Evolutionary conservation across 2,888 invertebrate genomes (phyloP).

Genomic region (Matsumyia berberina): DNA sequence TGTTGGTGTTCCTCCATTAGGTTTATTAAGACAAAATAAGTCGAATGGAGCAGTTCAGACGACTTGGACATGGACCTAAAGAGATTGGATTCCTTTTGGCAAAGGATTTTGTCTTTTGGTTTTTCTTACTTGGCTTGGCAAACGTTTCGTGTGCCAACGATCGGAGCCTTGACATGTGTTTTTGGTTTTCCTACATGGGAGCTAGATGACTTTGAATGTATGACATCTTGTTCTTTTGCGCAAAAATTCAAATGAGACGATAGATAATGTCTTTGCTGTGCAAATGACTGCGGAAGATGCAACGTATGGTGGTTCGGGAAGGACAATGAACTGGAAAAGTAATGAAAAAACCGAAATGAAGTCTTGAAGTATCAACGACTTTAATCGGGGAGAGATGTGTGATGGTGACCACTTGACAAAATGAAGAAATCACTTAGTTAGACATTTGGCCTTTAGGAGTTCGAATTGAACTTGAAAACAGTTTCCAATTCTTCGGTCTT

Average conservation of each 20-base stretch:
- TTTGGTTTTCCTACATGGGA: slow-evolving; percentile 9
- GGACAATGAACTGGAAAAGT: too few relatives aligned
- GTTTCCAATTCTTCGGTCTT: too few relatives aligned
- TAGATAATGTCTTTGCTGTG: not conserved
- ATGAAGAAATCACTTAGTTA: too few relatives aligned
- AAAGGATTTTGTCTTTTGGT: slow-evolving; percentile 13
- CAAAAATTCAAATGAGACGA: slow-evolving; percentile 26
- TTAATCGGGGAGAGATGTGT: too few relatives aligned
- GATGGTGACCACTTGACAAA: too few relatives aligned
- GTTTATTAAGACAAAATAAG: slow-evolving; percentile 44
- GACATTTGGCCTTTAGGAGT: too few relatives aligned
- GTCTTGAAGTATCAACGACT: too few relatives aligned
- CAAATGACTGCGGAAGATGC: too few relatives aligned
- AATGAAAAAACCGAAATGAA: too few relatives aligned
- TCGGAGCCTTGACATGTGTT: slow-evolving; percentile 18
- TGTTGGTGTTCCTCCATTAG: slow-evolving; percentile 6
- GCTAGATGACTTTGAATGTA: too few relatives aligned
- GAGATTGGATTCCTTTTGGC: slow-evolving; percentile 28
- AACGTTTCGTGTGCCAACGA: slow-evolving; percentile 23
- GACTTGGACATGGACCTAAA: not conserved
- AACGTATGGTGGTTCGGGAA: too few relatives aligned
- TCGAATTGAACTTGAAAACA: too few relatives aligned
- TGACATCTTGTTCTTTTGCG: slow-evolving; percentile 21
- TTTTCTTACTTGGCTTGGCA: not conserved
- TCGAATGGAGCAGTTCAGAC: slow-evolving; percentile 23